Evolutionary conservation across 2,888 invertebrate genomes (phyloP).

Genomic region (Trichacis sp.): DNA sequence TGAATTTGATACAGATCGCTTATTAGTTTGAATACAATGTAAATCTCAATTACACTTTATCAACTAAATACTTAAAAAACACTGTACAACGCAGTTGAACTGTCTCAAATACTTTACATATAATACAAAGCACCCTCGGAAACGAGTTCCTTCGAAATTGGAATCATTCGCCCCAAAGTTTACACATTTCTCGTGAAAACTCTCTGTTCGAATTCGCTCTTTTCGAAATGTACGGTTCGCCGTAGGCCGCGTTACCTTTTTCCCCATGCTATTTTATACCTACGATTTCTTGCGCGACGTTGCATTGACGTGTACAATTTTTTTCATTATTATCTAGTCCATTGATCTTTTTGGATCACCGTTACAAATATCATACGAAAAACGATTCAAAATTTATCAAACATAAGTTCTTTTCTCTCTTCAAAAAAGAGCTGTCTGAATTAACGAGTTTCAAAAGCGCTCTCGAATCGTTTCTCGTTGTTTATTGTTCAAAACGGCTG

Average conservation of each 20-base stretch:
- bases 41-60: conserved; percentile 67
- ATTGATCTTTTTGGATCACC: conserved; percentile 18
- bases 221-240: conserved; percentile 26
- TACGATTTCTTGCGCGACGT: conserved; percentile 17
- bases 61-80: conserved; percentile 70
- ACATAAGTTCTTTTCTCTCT: background rate
- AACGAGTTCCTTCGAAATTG: conserved; percentile 22
- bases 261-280: conserved; percentile 23
- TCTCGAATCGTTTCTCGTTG: conserved; percentile 1
- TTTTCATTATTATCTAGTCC: conserved; percentile 13
- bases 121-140: conserved; percentile 62
- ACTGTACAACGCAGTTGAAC: conserved; percentile 69
- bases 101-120: conserved; percentile 68
- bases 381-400: background rate
- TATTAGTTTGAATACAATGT: conserved; percentile 68
- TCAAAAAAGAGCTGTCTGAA: background rate
- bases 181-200: conserved; percentile 38
- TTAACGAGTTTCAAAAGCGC: too few species aligned
- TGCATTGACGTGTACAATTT: conserved; percentile 14
- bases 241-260: conserved; percentile 35
- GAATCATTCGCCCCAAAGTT: conserved; percentile 27
- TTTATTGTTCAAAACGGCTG: conserved; percentile 9
- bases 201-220: conserved; percentile 27
- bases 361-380: conserved; percentile 7
- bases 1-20: conserved; percentile 70